Evolutionary conservation across 2,113 vertebrate genomes (phyloP).

Genomic region (Phylloscopus trochiloides): DNA sequence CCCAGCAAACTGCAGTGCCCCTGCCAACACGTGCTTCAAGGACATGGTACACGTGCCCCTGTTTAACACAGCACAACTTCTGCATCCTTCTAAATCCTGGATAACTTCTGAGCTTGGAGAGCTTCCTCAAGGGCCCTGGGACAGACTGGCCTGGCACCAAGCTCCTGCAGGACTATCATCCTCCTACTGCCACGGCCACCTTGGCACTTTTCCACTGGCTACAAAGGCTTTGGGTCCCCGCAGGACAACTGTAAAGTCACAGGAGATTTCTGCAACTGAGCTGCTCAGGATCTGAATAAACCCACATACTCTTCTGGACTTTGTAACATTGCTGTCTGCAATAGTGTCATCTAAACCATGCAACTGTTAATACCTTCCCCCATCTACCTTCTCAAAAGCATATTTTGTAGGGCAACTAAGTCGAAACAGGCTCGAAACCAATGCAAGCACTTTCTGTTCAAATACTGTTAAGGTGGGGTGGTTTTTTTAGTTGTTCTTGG

Average conservation of each 20-base stretch:
- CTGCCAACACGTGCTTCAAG: not conserved
- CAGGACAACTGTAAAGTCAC: not conserved
- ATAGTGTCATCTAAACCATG: not conserved
- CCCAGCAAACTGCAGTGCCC: not conserved
- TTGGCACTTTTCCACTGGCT: not conserved
- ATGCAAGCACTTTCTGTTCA: constrained; percentile 14
- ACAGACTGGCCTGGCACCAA: not conserved
- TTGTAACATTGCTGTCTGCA: not conserved
- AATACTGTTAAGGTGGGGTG: not conserved
- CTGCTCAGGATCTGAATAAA: not conserved
- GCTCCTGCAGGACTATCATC: not conserved
- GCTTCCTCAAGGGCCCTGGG: not conserved
- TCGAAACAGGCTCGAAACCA: not conserved
- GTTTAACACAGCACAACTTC: not conserved
- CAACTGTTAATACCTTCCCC: not conserved
- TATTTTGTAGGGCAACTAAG: not conserved
- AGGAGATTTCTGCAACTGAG: not conserved
- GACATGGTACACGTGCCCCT: not conserved
- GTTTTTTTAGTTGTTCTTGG: too few species aligned
- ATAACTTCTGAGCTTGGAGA: not conserved
- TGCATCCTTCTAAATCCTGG: not conserved
- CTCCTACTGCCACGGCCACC: not conserved
- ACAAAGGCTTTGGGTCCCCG: not conserved
- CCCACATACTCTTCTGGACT: not conserved
- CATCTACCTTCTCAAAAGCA: not conserved